Evolutionary conservation across 2,113 vertebrate genomes (phyloP).

Genomic region (Steatornis caripensis): DNA sequence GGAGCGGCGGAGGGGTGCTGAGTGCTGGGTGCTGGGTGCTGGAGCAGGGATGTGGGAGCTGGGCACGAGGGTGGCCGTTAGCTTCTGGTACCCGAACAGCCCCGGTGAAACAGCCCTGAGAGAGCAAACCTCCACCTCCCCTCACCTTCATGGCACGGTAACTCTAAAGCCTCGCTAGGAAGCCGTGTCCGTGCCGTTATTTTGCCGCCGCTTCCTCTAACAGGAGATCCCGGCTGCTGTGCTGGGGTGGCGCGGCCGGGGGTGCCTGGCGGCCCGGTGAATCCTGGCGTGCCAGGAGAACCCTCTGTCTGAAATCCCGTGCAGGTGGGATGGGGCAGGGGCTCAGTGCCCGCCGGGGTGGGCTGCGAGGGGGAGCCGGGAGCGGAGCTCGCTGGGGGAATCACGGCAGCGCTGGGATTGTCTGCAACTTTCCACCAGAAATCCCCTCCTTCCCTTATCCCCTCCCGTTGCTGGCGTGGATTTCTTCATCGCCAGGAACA

Average conservation of each 20-base stretch:
- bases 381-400: background rate
- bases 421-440: slow-evolving; percentile 65
- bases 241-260: accelerated
- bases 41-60: background rate
- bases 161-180: background rate
- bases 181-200: background rate
- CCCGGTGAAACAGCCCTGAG: no score
- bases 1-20: background rate
- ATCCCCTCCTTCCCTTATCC: background rate
- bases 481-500: background rate
- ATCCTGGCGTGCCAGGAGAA: background rate
- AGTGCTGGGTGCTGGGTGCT: no score
- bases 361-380: background rate
- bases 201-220: accelerated
- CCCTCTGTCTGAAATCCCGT: accelerated
- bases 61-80: accelerated
- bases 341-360: accelerated
- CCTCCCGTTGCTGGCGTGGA: background rate
- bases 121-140: background rate
- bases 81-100: background rate
- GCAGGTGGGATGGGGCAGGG: background rate
- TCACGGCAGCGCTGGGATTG: background rate
- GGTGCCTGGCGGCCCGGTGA: accelerated
- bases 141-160: background rate
- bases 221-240: background rate